Evolutionary conservation across 2,113 vertebrate species (phyloP).

Genomic region (Cyanoliseus patagonus): DNA sequence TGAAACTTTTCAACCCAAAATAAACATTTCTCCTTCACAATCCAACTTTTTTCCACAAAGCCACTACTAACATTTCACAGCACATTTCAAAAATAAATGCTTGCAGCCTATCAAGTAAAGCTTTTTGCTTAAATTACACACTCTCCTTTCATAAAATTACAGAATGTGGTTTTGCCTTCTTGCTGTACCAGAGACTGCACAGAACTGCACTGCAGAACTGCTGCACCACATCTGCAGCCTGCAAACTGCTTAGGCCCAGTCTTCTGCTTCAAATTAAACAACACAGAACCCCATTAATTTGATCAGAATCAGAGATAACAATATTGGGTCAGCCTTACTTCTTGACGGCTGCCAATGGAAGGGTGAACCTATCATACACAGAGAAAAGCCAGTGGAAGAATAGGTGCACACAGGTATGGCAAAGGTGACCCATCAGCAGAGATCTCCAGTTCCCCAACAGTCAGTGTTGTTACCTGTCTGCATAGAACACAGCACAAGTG

Average conservation of each 20-base stretch:
- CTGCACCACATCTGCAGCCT: neutral
- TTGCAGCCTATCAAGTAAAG: neutral
- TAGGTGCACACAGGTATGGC: fast-evolving
- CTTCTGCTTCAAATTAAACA: neutral
- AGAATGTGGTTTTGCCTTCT: neutral
- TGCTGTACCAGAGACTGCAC: neutral
- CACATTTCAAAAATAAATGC: neutral
- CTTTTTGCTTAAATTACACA: constrained; percentile 11
- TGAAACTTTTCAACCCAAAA: neutral
- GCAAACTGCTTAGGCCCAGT: neutral
- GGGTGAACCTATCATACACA: fast-evolving
- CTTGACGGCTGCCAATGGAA: neutral
- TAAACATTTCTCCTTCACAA: neutral
- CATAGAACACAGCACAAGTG: fast-evolving
- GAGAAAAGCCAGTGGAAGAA: neutral
- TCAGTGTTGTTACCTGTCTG: fast-evolving
- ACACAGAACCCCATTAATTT: neutral
- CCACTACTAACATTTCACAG: neutral
- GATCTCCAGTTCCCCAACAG: neutral
- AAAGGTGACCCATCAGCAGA: neutral
- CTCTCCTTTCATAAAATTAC: neutral
- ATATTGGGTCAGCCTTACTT: neutral
- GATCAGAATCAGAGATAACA: neutral
- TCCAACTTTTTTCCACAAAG: neutral
- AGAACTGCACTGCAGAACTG: neutral